Evolutionary conservation across 2,888 invertebrate species (phyloP), one percentile per base, ranked within the genome.

Genomic region (Nasonia oneida): DNA sequence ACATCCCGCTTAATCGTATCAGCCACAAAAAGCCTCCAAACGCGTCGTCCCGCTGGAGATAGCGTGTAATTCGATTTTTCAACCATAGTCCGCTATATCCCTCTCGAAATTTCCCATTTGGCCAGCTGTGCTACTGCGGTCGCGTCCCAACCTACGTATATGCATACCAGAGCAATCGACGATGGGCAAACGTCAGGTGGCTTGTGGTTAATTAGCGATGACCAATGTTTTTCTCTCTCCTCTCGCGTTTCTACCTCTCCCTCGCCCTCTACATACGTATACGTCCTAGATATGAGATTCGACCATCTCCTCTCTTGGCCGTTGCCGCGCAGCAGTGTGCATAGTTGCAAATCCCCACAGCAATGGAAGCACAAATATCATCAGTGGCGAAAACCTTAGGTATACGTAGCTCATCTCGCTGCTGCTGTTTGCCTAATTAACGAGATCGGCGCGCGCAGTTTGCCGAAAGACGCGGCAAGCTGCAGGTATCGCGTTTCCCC

Each of bases 61-160:
- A 64, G n/a, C 53, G n/a, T 74, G 76, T 77, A 39, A 83, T 83
- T 70, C n/a, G 70, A 77, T 83, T 76, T 77, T 83, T 83, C 50
- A 67, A 39, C 64, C 47, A 10, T 6, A 23, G 12, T 3, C 67
- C 12, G 4, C 12, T 29, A 14, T 8, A 53, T n/a, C 33, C 50
- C 14, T 39, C 23, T 23, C n/a, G 37, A 76, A 82, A 82, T 76
- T 47, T 67, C 64, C 75, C 73, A 75, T 74, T 81, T 74, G 50
- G 47, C 23, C 42, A n/a, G n/a, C 29, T 10, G 29, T 29, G 12
- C 53, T 15, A 15, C 47, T 76, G 82, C 67, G 82, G 82, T 76
- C 53, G 37, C 5, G 37, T 73, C 29, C 50, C 73, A 81, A 73
- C 81, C 74, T 81, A 12, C 12, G 10, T 12, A 47, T 47, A 47